Evolutionary conservation across 2,113 vertebrate species (phyloP).

Genomic region (Fukomys damarensis): DNA sequence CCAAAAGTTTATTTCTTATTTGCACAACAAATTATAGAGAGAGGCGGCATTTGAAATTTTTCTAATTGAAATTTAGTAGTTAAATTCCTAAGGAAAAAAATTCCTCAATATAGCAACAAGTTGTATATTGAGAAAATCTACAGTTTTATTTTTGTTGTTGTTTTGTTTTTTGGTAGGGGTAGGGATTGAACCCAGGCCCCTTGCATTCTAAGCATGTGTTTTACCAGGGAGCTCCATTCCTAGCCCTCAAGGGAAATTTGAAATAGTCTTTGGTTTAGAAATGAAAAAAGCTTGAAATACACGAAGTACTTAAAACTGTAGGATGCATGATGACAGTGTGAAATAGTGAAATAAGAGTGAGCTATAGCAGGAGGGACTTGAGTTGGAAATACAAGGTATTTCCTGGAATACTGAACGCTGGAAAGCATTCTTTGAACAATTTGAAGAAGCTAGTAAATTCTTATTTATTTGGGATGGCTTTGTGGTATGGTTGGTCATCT

Average conservation of each 20-base stretch:
- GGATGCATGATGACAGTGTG: background rate
- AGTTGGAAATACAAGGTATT: background rate
- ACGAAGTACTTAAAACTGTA: background rate
- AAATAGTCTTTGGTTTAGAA: slow-evolving; percentile 12
- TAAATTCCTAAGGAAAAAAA: slow-evolving; percentile 13
- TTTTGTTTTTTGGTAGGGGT: background rate
- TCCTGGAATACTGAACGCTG: background rate
- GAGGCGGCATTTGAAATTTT: background rate
- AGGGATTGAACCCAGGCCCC: background rate
- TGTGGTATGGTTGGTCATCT: background rate
- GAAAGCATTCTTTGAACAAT: background rate
- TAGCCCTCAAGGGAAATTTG: background rate
- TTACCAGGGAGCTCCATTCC: background rate
- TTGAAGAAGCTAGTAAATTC: slow-evolving; percentile 2
- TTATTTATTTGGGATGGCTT: slow-evolving; percentile 41
- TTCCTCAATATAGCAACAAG: background rate
- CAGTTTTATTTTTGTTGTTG: background rate
- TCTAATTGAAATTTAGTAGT: slow-evolving; percentile 18
- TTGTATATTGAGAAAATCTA: background rate
- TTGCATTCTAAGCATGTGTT: background rate
- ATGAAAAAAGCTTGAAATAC: slow-evolving; percentile 3
- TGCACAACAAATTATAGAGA: background rate
- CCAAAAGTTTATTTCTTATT: slow-evolving; percentile 27
- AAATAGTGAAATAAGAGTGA: slow-evolving; percentile 14
- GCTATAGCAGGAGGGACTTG: background rate